Base-by-base conservation (phyloP, 2,888 invertebrate genomes). In the Troglohyphantes excavatus region DNA sequence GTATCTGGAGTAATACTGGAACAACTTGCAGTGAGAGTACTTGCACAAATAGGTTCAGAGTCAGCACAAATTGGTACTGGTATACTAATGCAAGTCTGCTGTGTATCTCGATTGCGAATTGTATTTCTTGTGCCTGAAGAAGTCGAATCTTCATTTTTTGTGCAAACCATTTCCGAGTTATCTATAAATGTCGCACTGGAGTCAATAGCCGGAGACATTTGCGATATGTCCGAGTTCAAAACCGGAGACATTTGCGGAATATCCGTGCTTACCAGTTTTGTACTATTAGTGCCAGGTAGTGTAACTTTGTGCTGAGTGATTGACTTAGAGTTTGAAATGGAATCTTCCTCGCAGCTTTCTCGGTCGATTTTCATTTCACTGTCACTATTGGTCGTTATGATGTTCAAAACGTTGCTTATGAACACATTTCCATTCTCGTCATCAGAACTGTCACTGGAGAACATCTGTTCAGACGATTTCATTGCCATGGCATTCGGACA, bases 361-460 rank as follows among this genome's bases (percentile, higher is more conserved):
- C 39, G 33, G 23, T 78, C 78, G 26, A 43, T 39, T 68, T 68
- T 88, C 21, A 39, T 59, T 27, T 89, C 89, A 76, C 46, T 83
- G 23, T 90, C 78, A 67, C 83, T 79, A 7, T 84, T 72, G 9
- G 43, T 65, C 13, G 61, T 70, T 27, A 90, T 90, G 5, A 78
- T 78, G 61, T 83, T 84, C 61, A 90, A 21, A 11, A 61, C 89
- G 73, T 83, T 90, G 43, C 78, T 84, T 11, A 90, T 90, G 23
- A 88, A 76, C 29, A 78, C 70, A 39, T 67, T 90, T 19, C 65
- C 83, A 78, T 84, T 73, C 7, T 90, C 89, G 78, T 90, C 88
- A 53, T 90, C 84, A 2, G 89, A 90, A 70, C 78, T 78, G 21
- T 84, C 89, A 78, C 87, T 88, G 17, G 89, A 90, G 39, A 90